Evolutionary conservation across 2,888 invertebrate genomes (phyloP).

Genomic region (Stenichneumon culpator): DNA sequence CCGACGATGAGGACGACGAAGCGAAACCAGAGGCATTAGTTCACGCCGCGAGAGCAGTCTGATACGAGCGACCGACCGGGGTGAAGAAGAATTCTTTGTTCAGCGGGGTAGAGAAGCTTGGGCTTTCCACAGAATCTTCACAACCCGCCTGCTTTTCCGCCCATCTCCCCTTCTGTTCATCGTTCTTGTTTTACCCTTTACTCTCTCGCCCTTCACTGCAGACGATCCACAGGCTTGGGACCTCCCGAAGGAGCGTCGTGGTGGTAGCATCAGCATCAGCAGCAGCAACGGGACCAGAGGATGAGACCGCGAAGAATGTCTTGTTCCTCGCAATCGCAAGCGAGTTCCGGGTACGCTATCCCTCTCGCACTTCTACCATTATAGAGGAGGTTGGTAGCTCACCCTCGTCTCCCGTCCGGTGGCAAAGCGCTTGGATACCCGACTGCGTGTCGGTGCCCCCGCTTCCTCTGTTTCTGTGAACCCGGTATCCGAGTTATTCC

Average conservation of each 20-base stretch:
- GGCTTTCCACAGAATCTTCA: constrained; percentile 37
- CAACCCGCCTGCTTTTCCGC: constrained; percentile 14
- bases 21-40: constrained; percentile 50
- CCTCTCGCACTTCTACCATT: constrained; percentile 69
- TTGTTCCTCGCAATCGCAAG: constrained; percentile 78
- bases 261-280: constrained; percentile 18
- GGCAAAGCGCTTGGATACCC: constrained; percentile 45
- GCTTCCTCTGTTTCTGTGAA: constrained; percentile 52
- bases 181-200: constrained; percentile 12
- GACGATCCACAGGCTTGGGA: constrained; percentile 39
- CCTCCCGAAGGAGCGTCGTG: constrained; percentile 62
- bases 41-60: constrained; percentile 43
- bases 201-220: constrained; percentile 4
- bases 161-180: constrained; percentile 21
- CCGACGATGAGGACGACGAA: constrained; percentile 26
- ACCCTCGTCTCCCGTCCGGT: neutral
- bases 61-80: constrained; percentile 41
- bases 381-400: constrained; percentile 51
- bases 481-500: constrained; percentile 81
- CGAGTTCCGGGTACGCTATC: constrained; percentile 56
- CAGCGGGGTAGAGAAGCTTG: constrained; percentile 18
- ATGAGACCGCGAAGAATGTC: constrained; percentile 78
- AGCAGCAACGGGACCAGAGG: constrained; percentile 59
- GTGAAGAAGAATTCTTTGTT: constrained; percentile 57
- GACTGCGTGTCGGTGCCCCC: constrained; percentile 45